phyloP scores from a whole-genome alignment of 1,140 invertebrate species.

The Nasonia giraulti region DNA sequence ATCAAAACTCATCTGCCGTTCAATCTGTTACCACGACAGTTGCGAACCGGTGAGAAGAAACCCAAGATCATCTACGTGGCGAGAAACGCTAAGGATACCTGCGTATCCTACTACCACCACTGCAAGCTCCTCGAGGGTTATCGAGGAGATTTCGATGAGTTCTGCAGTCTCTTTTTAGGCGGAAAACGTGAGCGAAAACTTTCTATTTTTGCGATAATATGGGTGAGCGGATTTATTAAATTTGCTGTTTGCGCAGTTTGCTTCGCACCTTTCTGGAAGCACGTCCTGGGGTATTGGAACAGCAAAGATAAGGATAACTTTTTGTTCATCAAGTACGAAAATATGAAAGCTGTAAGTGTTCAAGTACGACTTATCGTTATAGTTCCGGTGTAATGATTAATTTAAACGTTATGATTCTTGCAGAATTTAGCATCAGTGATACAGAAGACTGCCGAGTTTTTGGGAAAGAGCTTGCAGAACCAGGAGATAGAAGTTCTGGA shows the following conservation, averaged over 20 bases:
- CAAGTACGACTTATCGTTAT: not conserved
- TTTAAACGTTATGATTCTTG: slow-evolving; percentile 38
- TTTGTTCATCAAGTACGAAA: slow-evolving; percentile 80
- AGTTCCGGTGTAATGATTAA: not conserved
- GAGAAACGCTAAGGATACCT: slow-evolving; percentile 87
- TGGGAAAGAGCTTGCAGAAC: slow-evolving; percentile 73
- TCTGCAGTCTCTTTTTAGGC: slow-evolving; percentile 77
- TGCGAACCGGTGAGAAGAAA: slow-evolving; percentile 69
- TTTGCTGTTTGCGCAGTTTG: slow-evolving; percentile 65
- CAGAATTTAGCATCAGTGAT: slow-evolving; percentile 78
- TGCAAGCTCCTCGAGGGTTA: slow-evolving; percentile 77
- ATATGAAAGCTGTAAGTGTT: slow-evolving; percentile 77
- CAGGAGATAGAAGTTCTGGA: slow-evolving; percentile 74
- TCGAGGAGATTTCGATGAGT: slow-evolving; percentile 78
- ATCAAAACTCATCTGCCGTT: slow-evolving; percentile 83
- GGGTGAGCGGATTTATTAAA: not conserved
- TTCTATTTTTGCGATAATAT: slow-evolving; percentile 19
- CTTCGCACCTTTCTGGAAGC: slow-evolving; percentile 78
- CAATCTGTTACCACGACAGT: slow-evolving; percentile 77
- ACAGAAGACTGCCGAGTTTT: slow-evolving; percentile 76
- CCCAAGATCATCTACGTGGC: slow-evolving; percentile 84
- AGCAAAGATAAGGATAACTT: slow-evolving; percentile 75
- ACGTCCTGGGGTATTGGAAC: slow-evolving; percentile 78
- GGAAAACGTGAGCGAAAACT: slow-evolving; percentile 15
- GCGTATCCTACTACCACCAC: slow-evolving; percentile 84